A percentile compares a stretch with the other conserved stretches of the same genome.
Evolutionary conservation across 35 echinoderm and acorn worm genomes (phyloP).

Genomic region (Acanthaster planci): DNA sequence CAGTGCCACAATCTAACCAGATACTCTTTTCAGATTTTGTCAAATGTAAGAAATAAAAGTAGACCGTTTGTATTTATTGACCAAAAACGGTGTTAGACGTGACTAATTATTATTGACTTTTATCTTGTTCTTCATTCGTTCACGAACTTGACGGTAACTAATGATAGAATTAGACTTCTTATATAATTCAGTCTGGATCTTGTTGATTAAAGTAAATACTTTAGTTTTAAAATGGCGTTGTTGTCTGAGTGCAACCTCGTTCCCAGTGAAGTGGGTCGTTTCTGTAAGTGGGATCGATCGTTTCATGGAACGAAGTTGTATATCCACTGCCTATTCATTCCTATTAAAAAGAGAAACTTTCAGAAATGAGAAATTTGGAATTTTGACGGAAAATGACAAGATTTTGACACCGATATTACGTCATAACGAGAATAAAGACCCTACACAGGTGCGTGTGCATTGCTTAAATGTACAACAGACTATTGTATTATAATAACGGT

Average conservation of each 20-base stretch:
- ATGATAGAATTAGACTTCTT: too few species aligned
- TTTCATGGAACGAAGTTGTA: constrained; percentile 3
- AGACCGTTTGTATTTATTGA: constrained; percentile 17
- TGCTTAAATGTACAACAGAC: constrained; percentile 22
- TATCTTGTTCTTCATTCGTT: neutral
- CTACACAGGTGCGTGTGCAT: constrained; percentile 1
- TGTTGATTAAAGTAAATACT: too few species aligned
- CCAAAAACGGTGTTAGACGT: constrained; percentile 10
- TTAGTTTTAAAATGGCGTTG: neutral
- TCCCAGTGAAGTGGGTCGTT: neutral
- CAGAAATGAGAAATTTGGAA: neutral
- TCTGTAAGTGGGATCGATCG: neutral
- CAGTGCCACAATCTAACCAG: neutral
- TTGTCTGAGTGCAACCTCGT: neutral
- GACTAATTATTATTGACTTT: constrained; percentile 25
- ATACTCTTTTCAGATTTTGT: neutral
- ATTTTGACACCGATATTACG: neutral
- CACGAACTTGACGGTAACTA: too few species aligned
- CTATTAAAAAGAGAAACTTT: neutral
- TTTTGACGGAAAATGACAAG: constrained; percentile 20
- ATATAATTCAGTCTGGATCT: too few species aligned
- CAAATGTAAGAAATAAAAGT: neutral
- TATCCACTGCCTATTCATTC: constrained; percentile 15
- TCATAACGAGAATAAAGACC: neutral
- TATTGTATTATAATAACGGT: constrained; percentile 30